Evolutionary conservation across 2,797 vertebrate genomes (phyloP), one percentile per base, ranked within the genome.

Genomic region (Lithobates sylvaticus): DNA sequence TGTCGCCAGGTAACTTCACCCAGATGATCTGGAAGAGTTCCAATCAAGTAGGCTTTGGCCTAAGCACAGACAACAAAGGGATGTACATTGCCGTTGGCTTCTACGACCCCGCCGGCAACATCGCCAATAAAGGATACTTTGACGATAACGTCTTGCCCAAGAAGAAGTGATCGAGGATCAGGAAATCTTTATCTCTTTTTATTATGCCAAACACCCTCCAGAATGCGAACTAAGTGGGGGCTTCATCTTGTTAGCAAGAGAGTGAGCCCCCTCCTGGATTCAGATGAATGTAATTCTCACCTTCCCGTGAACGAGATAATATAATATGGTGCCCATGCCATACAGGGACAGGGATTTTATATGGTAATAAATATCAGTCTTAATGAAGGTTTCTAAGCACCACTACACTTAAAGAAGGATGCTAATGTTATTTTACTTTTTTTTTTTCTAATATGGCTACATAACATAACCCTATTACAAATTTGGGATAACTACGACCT

Each of bases 21-120:
- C 92, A 92, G 86, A 90, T 92, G 90, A 88, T 92, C n/a, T 92
- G 92, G 92, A 91, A 85, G 72, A 86, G 87, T 8, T 88, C 90
- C 6, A 82, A 75, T 36, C 84, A 90, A 64, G 84, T 89, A 54
- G 92, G 91, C 1, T 58, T 90, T 10, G 91, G 90, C 5, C 72
- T 91, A 29, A 91, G 88, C 39, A 89, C 90, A 50, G 89, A 91
- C 86, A 90, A 88, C 16, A 89, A 88, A 64, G 91, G 91, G 8
- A 84, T 86, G 78, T 92, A 89, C 83, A 89, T 92, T 6, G 87
- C 88, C 4, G 91, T 92, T 68, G 90, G 88, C 12, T 92, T 91
- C 83, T 92, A 88, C 29, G 87, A 91, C 50, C 92, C 92, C 1
- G 27, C 90, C 2, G 92, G 92, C 32, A 92, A 92, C 88, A 84